phyloP scores from a whole-genome alignment of 2,888 invertebrate genomes.

The Latrodectus elegans region DNA sequence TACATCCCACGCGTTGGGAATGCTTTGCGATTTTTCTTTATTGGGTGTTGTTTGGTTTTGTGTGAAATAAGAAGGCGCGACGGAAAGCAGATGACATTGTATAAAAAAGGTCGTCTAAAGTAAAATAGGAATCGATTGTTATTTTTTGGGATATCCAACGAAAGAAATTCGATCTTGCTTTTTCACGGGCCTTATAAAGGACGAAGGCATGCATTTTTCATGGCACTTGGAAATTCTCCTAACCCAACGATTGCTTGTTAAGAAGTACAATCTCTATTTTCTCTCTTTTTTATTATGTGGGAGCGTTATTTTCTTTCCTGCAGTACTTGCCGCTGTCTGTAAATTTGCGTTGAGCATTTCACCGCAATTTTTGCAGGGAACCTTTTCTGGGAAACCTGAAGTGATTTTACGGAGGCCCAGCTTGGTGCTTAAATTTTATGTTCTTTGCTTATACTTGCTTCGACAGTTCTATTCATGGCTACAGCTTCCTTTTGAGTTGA shows the following conservation, averaged over 20 bases:
- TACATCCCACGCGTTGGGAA: constrained; percentile 2
- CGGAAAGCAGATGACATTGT: not conserved
- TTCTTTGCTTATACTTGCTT: too few species aligned
- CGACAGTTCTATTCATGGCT: too few species aligned
- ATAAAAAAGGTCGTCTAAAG: constrained; percentile 1
- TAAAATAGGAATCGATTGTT: constrained; percentile 54
- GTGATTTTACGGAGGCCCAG: too few species aligned
- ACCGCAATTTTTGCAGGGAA: too few species aligned
- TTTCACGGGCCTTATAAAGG: not conserved
- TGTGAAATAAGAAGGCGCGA: not conserved
- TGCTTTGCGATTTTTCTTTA: not conserved
- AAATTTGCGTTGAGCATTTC: too few species aligned
- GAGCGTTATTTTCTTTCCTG: too few species aligned
- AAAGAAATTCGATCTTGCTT: constrained; percentile 56
- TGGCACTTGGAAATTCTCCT: not conserved
- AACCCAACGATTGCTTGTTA: not conserved
- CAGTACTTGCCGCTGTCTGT: too few species aligned
- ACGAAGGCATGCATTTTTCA: not conserved
- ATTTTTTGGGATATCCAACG: constrained; percentile 31
- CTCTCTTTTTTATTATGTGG: too few species aligned
- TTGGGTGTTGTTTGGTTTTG: not conserved
- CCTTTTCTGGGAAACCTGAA: too few species aligned
- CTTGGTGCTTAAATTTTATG: too few species aligned
- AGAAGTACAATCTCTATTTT: too few species aligned
- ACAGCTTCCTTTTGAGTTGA: too few species aligned